Conservation (phyloP, 2,797 vertebrate genomes). For the Cottoperca gobio region DNA sequence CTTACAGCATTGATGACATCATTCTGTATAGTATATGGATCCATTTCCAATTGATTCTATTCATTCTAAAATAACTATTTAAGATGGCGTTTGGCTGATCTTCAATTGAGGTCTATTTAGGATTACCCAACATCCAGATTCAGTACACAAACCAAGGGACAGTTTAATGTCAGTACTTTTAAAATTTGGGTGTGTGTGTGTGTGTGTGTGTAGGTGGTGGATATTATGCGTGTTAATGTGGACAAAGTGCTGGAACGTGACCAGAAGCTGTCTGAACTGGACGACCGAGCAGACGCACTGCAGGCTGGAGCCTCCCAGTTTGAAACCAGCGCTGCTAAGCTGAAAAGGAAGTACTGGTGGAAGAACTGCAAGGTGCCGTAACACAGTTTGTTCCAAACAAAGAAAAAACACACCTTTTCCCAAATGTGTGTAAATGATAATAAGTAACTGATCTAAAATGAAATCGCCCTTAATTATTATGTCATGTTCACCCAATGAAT, state of each 20-base stretch:
- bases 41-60: neutral
- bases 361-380: conserved; percentile 87
- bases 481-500: neutral
- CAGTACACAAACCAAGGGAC: neutral
- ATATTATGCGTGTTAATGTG: conserved; percentile 93
- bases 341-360: conserved; percentile 95
- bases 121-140: neutral
- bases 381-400: conserved; percentile 10
- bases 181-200: too few species aligned
- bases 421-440: neutral
- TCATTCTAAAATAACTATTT: neutral
- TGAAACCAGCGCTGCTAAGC: conserved; percentile 92
- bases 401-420: neutral
- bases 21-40: neutral
- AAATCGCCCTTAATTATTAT: too few species aligned
- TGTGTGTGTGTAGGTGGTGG: conserved; percentile 86
- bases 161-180: too few species aligned
- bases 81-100: neutral
- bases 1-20: neutral
- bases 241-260: conserved; percentile 93
- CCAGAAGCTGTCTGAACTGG: conserved; percentile 91
- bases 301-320: conserved; percentile 93
- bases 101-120: neutral
- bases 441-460: neutral
- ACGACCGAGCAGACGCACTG: conserved; percentile 90